phyloP scores from a whole-genome alignment of 30 jellyfish, hydroid and myxozoan genomes.

The Sanderia malayensis region DNA sequence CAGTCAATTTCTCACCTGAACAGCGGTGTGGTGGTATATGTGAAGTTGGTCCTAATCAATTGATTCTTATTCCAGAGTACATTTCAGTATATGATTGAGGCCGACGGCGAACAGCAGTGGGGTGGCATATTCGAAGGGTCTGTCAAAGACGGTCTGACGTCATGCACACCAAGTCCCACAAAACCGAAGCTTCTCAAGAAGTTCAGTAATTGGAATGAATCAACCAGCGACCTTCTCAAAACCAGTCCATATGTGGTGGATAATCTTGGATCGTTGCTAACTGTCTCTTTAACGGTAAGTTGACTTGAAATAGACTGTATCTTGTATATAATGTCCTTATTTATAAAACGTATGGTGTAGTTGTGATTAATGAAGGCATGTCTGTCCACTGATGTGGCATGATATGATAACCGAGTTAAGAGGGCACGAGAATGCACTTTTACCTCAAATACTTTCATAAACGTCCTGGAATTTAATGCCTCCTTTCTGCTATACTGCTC shows the following conservation, averaged over 20 bases:
- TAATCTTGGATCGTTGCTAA: constrained; percentile 38
- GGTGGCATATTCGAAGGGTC: constrained; percentile 87
- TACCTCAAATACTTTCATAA: too few species aligned
- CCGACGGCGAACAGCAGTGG: constrained; percentile 57
- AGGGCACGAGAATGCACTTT: too few species aligned
- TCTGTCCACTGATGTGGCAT: too few species aligned
- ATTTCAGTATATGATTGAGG: constrained; percentile 86
- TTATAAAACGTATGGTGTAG: too few species aligned
- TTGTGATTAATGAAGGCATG: too few species aligned
- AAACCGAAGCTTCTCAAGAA: constrained; percentile 44
- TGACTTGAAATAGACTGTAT: not conserved
- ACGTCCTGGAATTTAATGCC: too few species aligned
- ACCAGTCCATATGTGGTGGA: constrained; percentile 20
- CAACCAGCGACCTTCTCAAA: constrained; percentile 38
- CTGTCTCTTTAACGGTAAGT: constrained; percentile 41
- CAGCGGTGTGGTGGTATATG: too few species aligned
- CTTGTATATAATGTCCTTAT: not conserved
- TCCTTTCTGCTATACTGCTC: too few species aligned
- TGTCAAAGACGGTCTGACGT: constrained; percentile 14
- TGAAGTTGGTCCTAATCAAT: too few species aligned
- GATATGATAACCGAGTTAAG: too few species aligned
- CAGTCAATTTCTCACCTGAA: too few species aligned
- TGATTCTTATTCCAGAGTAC: constrained; percentile 30
- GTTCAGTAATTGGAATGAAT: constrained; percentile 65
- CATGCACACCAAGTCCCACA: constrained; percentile 16